These are phyloP conservation scores for Zaprionus gabonicus DNA, from an alignment of 1,140 invertebrate genomes.

Conservation along the genomic window DNA sequence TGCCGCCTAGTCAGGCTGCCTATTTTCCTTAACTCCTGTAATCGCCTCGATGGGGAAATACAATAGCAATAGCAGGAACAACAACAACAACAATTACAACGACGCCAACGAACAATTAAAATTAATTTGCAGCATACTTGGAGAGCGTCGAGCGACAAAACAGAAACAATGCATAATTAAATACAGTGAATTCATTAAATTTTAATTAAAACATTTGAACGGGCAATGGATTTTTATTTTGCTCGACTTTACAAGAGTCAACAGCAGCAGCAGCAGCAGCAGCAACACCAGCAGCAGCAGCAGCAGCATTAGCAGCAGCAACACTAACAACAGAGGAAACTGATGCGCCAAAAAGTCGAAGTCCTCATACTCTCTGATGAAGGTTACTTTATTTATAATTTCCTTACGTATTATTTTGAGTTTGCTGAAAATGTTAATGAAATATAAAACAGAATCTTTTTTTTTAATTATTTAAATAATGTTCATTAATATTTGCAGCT, in stretches of 20 bases:
- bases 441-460: no score
- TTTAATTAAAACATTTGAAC: constrained; percentile 82
- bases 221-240: constrained; percentile 79
- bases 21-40: constrained; percentile 30
- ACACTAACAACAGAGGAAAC: constrained; percentile 17
- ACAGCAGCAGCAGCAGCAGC: constrained; percentile 41
- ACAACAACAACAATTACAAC: constrained; percentile 26
- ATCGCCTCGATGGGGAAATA: constrained; percentile 43
- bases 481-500: no score
- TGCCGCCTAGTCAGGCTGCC: not conserved
- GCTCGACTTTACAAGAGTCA: constrained; percentile 44
- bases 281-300: constrained; percentile 39
- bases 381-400: no score
- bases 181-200: constrained; percentile 81
- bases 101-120: constrained; percentile 69
- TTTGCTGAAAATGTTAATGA: no score
- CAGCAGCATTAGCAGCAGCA: constrained; percentile 40
- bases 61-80: constrained; percentile 8
- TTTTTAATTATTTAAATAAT: no score
- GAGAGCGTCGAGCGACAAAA: constrained; percentile 43
- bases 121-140: constrained; percentile 72
- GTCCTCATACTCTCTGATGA: not conserved
- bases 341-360: constrained; percentile 10
- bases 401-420: no score
- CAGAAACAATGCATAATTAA: constrained; percentile 78